These are phyloP conservation scores for Meghimatium bilineatum DNA, from an alignment of 2,888 invertebrate species.

Conservation along the genomic window DNA sequence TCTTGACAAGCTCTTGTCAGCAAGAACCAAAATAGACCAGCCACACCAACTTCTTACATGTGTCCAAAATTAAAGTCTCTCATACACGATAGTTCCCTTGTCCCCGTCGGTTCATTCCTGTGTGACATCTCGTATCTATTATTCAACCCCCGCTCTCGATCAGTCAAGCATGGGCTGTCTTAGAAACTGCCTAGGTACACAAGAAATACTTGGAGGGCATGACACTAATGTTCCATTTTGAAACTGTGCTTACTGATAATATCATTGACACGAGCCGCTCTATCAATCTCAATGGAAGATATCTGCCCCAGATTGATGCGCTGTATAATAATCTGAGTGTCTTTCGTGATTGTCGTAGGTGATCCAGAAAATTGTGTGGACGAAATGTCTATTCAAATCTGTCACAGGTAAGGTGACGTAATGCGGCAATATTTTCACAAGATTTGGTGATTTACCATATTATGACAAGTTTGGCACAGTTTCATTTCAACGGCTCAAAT, in stretches of 20 bases:
- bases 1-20: no score
- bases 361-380: background rate
- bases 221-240: background rate
- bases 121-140: background rate
- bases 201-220: background rate
- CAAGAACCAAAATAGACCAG: no score
- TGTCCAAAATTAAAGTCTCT: background rate
- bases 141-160: background rate
- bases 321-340: background rate
- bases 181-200: no score
- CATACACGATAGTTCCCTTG: background rate
- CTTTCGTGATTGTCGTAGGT: background rate
- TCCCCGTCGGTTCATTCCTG: background rate
- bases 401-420: no score
- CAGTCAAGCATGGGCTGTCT: no score
- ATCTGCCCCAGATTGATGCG: background rate
- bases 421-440: no score
- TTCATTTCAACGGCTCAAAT: no score
- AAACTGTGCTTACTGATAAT: background rate
- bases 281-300: background rate
- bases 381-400: background rate
- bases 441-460: no score
- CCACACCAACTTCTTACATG: background rate
- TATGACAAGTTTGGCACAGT: no score
- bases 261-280: background rate